These are phyloP conservation scores for Idaea biselata DNA, from an alignment of 2,888 invertebrate genomes.

Conservation along the genomic window DNA sequence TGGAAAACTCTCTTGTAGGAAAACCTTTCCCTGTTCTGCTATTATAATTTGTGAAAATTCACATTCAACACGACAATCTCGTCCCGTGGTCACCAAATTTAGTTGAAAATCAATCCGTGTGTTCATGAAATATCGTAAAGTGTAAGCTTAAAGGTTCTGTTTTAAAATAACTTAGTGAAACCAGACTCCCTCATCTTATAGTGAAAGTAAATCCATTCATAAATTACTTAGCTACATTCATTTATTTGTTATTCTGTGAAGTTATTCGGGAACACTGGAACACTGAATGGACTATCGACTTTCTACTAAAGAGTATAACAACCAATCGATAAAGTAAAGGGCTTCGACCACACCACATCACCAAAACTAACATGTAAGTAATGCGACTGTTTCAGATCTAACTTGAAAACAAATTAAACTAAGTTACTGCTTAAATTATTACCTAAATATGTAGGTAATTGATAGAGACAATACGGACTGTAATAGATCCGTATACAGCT, in stretches of 20 bases:
- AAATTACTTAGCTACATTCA: constrained; percentile 69
- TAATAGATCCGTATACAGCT: too few relatives aligned
- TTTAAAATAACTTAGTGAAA: constrained; percentile 30
- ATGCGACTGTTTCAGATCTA: neutral
- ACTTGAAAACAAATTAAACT: neutral
- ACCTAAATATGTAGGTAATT: too few relatives aligned
- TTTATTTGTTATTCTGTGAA: constrained; percentile 63
- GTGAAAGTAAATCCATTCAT: constrained; percentile 66
- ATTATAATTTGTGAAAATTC: constrained; percentile 59
- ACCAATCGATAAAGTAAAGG: constrained; percentile 27
- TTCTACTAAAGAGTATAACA: constrained; percentile 19
- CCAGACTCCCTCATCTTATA: constrained; percentile 59
- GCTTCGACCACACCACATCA: neutral
- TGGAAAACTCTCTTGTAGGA: constrained; percentile 60
- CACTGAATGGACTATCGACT: constrained; percentile 41
- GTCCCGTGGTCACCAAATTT: constrained; percentile 35
- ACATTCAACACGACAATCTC: constrained; percentile 51
- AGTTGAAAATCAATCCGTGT: constrained; percentile 37
- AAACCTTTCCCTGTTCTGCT: constrained; percentile 66
- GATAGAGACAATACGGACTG: too few relatives aligned
- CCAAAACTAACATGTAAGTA: constrained; percentile 25
- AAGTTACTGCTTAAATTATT: too few relatives aligned
- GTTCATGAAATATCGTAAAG: constrained; percentile 32
- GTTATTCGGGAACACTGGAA: constrained; percentile 41
- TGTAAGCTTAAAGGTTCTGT: constrained; percentile 23